Base-by-base conservation (phyloP, 2,797 vertebrate species). In the Ispidina lecontei region DNA sequence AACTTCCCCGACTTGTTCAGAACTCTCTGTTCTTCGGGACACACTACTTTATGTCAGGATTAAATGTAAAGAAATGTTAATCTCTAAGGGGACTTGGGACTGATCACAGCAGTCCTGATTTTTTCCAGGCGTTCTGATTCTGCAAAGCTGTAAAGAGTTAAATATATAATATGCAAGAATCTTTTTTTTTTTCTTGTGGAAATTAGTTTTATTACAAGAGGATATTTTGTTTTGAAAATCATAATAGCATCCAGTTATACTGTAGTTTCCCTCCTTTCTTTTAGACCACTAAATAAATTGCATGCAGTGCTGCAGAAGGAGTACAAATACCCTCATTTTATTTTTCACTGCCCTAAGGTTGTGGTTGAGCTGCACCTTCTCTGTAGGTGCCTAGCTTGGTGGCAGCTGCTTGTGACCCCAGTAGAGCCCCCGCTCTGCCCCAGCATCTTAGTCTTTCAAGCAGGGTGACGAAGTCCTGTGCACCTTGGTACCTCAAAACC, bases 61-160 rank as follows among this genome's bases (percentile, higher is more conserved):
- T 92, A 87, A 83, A 84, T 6, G 46, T 10, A 74, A 87, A 82
- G 70, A 95, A 82, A 79, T 25, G 46, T 81, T 91, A 51, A 84
- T 91, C 86, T 92, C 63, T 10, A 1, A 78, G 90, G 79, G 78
- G 64, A 22, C 2, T 93, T 64, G 74, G 71, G 64, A 33, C 68
- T 35, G 84, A 14, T 58, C 20, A 2, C 9, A 69, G 78, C 74
- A 74, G 85, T 94, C 80, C 81, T 82, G 88, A 69, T 68, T 82
- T 94, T 93, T 87, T 87, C 91, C 86, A 89, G 69, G 58, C 62
- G 0, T 84, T 82, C 46, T 56, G 58, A 77, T 83, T n/a, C 79
- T 77, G 46, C 39, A 60, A 79, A 78, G 80, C 52, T 37, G 13
- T 33, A 11, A 87, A 77, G 67, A 78, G 55, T 89, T 91, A 90